Conservation (phyloP, 1,140 invertebrate genomes). For the Hyles euphorbiae region DNA sequence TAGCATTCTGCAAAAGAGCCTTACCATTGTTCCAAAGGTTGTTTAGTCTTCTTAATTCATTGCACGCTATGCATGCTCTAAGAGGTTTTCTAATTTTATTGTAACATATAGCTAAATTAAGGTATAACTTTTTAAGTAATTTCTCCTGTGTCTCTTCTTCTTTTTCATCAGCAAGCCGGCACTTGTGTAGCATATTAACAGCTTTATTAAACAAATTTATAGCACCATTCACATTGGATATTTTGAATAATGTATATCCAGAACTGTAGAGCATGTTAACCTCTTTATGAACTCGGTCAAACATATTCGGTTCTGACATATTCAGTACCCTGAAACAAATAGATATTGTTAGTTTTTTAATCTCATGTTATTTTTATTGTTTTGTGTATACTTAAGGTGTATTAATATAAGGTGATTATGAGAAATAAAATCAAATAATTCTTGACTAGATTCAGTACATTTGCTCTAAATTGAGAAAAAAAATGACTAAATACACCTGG, state of each 20-base stretch:
- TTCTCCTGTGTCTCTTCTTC: constrained; percentile 79
- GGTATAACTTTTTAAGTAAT: constrained; percentile 78
- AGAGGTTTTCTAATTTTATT: constrained; percentile 78
- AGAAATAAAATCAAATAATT: no score
- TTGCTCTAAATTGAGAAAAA: no score
- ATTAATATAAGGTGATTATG: no score
- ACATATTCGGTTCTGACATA: constrained; percentile 51
- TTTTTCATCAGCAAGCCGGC: constrained; percentile 75
- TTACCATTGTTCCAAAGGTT: constrained; percentile 73
- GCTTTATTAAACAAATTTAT: constrained; percentile 53
- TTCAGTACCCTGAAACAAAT: constrained; percentile 46
- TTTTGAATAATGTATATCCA: constrained; percentile 44
- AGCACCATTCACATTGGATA: constrained; percentile 44
- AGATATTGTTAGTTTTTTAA: neutral
- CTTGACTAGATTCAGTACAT: no score
- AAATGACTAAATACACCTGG: no score
- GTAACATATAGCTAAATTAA: constrained; percentile 83
- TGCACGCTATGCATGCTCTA: constrained; percentile 76
- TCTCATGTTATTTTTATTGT: no score
- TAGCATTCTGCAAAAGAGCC: constrained; percentile 78
- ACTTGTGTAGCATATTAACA: constrained; percentile 55
- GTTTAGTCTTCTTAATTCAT: constrained; percentile 72
- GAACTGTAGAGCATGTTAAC: constrained; percentile 49
- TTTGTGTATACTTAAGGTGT: no score
- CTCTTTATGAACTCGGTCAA: constrained; percentile 50